Base-by-base conservation (phyloP, 1,140 invertebrate species). In the Leptinotarsa texana region DNA sequence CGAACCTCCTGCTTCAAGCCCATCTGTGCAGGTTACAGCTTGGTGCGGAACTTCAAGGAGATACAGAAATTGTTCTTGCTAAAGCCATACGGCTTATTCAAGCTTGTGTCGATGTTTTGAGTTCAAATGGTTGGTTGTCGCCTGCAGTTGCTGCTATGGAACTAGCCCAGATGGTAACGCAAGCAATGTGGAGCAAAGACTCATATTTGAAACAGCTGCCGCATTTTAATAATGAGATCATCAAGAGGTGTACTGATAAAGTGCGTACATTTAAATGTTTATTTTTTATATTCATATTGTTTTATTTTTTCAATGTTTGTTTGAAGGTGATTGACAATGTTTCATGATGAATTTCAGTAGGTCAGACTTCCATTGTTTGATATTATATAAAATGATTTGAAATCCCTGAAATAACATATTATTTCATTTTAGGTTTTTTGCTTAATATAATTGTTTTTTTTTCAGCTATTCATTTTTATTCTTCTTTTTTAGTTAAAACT, bases 101-200 rank as follows among this genome's bases (percentile, higher is more conserved):
- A 86, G 98, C 98, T 13, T 99, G 98, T 86, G 98, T 99, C 17
- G 98, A 99, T 88, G 98, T 99, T 24, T 87, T 99, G 1, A 97
- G 95, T 83, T 98, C 96, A 21, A 99, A 98, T 82, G 98, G 98
- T 42, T 99, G 98, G 98, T 87, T 99, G 17, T 94, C 95, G 1
- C 98, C 98, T 0, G 98, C 98, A 11, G 94, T 99, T 24, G 96
- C 98, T 66, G 97, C 98, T 80, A 99, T 99, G 98, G 98, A 99
- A 87, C 87, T 99, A 74, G 97, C 98, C 0, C 98, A 99, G 86
- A 99, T 99, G 98, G 94, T 98, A 0, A 99, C 98, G 0, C 98
- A 99, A 87, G 98, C 97, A 3, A 98, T 99, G 97, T 99, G 98
- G 97, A 96, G 93, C 73, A 99, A 98, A 86, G 98, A 99, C 85